Conservation (phyloP, 2,113 vertebrate genomes). For the Charina bottae region DNA sequence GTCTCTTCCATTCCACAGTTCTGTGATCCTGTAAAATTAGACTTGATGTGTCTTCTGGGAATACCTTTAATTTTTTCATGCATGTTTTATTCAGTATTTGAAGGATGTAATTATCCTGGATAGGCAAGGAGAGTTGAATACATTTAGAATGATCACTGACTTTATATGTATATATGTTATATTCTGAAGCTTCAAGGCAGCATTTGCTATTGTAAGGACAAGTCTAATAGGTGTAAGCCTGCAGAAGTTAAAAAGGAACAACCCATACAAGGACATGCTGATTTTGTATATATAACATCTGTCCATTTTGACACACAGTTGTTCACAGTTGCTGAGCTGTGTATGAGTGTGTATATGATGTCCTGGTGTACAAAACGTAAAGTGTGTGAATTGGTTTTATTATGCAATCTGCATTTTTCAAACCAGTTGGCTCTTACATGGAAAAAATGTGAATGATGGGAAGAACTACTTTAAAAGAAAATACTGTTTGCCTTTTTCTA, state of each 20-base stretch:
- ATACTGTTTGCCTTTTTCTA: background rate
- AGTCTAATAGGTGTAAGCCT: background rate
- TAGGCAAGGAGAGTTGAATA: background rate
- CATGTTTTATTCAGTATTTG: background rate
- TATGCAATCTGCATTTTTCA: background rate
- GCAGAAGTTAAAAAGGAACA: background rate
- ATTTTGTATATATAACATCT: constrained; percentile 1
- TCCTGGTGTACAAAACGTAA: background rate
- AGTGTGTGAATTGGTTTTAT: background rate
- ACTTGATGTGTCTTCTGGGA: background rate
- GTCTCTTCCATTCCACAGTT: background rate
- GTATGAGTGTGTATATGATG: background rate
- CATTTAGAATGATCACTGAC: background rate
- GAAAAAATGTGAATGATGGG: background rate
- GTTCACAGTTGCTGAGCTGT: background rate
- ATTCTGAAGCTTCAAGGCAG: background rate
- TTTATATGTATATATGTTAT: background rate
- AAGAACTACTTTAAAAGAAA: background rate
- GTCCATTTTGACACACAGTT: background rate
- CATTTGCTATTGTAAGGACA: background rate
- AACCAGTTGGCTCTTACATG: background rate
- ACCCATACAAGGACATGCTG: background rate
- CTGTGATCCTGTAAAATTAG: background rate
- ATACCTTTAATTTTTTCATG: background rate
- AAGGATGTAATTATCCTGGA: background rate